Percentiles rank a stretch among this genome's conserved stretches.
These are phyloP conservation scores for Hyperoplus immaculatus DNA, from an alignment of 2,797 vertebrate genomes.

Conservation along the genomic window DNA sequence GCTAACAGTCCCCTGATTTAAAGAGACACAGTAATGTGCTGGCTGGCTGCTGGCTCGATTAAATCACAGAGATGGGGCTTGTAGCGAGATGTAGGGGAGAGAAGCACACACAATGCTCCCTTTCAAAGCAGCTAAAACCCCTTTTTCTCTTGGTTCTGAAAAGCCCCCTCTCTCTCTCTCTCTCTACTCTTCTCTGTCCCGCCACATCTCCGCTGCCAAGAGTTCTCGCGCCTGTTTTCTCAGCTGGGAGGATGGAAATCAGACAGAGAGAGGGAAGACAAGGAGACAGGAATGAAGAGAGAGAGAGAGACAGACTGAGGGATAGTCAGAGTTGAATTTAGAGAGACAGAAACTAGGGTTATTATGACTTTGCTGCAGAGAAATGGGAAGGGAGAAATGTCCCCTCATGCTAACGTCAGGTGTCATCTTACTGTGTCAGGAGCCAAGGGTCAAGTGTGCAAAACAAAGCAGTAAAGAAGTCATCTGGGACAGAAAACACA, in stretches of 20 bases:
- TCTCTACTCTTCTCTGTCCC: slow-evolving; percentile 32
- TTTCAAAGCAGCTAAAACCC: slow-evolving; percentile 72
- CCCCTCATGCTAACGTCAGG: neutral
- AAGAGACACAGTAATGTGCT: slow-evolving; percentile 78
- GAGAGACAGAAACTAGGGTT: slow-evolving; percentile 18
- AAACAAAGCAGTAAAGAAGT: slow-evolving; percentile 9
- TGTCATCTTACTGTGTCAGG: neutral
- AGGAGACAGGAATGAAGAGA: slow-evolving; percentile 48
- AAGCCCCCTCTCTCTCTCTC: slow-evolving; percentile 67
- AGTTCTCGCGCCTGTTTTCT: slow-evolving; percentile 77
- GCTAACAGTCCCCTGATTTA: slow-evolving; percentile 73
- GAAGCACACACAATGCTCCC: slow-evolving; percentile 78
- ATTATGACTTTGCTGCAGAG: slow-evolving; percentile 22
- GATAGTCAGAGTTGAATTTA: slow-evolving; percentile 27
- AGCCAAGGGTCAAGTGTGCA: slow-evolving; percentile 18
- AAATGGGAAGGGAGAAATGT: slow-evolving; percentile 9
- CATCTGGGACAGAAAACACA: neutral
- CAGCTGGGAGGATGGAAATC: slow-evolving; percentile 83
- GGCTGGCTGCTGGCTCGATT: slow-evolving; percentile 72
- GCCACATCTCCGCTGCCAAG: slow-evolving; percentile 77
- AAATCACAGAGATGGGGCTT: slow-evolving; percentile 71
- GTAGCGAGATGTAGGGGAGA: slow-evolving; percentile 54
- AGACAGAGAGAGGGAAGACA: slow-evolving; percentile 56
- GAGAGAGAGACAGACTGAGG: slow-evolving; percentile 6
- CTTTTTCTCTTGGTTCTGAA: slow-evolving; percentile 67